Percentiles rank a stretch among this genome's conserved stretches.
Conservation (phyloP, 2,113 vertebrate genomes). For the Balaeniceps rex region DNA sequence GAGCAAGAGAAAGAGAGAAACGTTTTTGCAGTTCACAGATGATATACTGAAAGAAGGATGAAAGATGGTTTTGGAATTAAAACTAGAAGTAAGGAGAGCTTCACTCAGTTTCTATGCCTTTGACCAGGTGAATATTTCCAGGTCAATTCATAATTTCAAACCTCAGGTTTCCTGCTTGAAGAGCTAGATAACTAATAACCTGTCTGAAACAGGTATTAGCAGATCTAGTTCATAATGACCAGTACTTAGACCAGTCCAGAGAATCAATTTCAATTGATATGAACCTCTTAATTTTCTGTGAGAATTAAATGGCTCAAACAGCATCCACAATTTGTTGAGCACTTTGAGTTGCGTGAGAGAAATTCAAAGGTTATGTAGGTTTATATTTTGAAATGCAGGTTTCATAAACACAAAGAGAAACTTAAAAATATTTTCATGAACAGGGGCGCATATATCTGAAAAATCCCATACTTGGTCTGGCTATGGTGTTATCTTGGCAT, state of each 20-base stretch:
- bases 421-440: background rate
- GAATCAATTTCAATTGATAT: background rate
- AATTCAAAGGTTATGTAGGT: background rate
- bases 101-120: background rate
- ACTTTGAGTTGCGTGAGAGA: background rate
- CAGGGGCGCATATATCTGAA: background rate
- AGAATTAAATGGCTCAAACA: background rate
- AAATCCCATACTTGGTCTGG: background rate
- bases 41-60: background rate
- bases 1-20: background rate
- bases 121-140: background rate
- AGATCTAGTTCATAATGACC: background rate
- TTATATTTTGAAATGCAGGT: background rate
- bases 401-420: background rate
- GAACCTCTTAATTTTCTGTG: background rate
- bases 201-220: background rate
- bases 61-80: background rate
- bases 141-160: background rate
- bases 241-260: background rate
- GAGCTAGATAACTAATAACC: background rate
- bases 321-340: background rate
- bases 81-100: background rate
- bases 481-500: background rate
- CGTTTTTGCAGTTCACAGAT: fast-evolving
- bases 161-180: background rate